These are phyloP conservation scores for Cotesia vestalis DNA, from an alignment of 1,140 invertebrate species.

Conservation along the genomic window DNA sequence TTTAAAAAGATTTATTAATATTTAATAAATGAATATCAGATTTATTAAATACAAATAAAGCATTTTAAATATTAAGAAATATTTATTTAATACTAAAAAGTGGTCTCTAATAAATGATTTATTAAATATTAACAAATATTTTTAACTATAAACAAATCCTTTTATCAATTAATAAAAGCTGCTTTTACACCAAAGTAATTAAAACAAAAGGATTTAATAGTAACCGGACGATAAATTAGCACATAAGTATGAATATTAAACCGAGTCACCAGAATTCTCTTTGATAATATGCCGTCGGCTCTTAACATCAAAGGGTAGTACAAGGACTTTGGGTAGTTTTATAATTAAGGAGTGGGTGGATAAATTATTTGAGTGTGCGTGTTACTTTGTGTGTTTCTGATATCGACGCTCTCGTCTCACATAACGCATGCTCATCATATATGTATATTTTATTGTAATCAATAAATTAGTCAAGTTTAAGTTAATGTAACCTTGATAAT, in stretches of 20 bases:
- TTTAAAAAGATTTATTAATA: no score
- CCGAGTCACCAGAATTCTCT: conserved; percentile 3
- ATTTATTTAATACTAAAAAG: no score
- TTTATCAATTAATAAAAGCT: no score
- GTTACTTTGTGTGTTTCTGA: conserved; percentile 24
- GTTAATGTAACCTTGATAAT: not conserved
- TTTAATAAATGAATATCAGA: no score
- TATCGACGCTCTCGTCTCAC: conserved; percentile 16
- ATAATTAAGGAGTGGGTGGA: not conserved
- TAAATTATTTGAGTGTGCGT: conserved; percentile 14
- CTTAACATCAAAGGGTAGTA: not conserved
- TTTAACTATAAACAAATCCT: no score
- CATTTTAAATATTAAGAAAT: no score
- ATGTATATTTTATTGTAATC: not conserved
- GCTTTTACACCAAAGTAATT: no score
- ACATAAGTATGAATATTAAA: conserved; percentile 4
- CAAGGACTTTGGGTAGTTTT: conserved; percentile 1
- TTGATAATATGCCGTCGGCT: not conserved
- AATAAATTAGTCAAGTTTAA: no score
- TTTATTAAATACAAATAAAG: no score
- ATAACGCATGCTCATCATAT: conserved; percentile 13
- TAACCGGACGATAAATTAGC: not conserved
- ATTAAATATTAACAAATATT: no score
- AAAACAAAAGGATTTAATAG: no score
- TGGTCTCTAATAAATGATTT: no score